These are phyloP conservation scores for Frieseomelitta varia DNA, from an alignment of 1,140 invertebrate species.

Conservation along the genomic window DNA sequence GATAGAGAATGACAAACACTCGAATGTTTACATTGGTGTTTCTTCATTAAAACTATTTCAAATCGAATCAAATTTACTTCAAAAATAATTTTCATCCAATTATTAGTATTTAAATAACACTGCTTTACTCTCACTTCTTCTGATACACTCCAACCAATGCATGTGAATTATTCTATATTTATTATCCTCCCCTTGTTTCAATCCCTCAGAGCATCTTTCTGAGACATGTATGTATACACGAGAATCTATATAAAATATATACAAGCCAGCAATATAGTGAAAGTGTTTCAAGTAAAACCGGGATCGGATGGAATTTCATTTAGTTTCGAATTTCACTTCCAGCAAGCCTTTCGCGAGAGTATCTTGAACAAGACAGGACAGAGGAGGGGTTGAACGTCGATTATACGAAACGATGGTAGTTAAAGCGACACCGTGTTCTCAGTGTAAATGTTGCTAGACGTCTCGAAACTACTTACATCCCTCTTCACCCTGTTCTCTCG, in stretches of 20 bases:
- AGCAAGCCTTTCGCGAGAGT: neutral
- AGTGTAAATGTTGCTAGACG: slow-evolving; percentile 36
- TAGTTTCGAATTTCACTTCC: slow-evolving; percentile 35
- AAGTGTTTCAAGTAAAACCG: slow-evolving; percentile 15
- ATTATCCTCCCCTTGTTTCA: neutral
- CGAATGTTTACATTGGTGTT: neutral
- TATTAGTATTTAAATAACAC: neutral
- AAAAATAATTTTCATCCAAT: neutral
- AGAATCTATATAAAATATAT: neutral
- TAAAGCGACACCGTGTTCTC: slow-evolving; percentile 28
- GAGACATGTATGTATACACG: neutral
- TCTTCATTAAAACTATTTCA: neutral
- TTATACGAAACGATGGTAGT: slow-evolving; percentile 21
- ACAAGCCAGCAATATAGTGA: neutral
- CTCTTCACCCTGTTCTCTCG: neutral
- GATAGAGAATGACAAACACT: neutral
- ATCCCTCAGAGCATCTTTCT: neutral
- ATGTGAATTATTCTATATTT: neutral
- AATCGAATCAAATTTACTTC: too few relatives aligned
- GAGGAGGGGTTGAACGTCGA: slow-evolving; percentile 12
- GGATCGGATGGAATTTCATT: slow-evolving; percentile 34
- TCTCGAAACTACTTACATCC: slow-evolving; percentile 47
- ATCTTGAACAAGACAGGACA: neutral
- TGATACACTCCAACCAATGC: neutral
- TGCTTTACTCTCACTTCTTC: neutral